These are phyloP conservation scores for Hypselothyrea guttata DNA, from an alignment of 2,888 invertebrate genomes.

Conservation along the genomic window DNA sequence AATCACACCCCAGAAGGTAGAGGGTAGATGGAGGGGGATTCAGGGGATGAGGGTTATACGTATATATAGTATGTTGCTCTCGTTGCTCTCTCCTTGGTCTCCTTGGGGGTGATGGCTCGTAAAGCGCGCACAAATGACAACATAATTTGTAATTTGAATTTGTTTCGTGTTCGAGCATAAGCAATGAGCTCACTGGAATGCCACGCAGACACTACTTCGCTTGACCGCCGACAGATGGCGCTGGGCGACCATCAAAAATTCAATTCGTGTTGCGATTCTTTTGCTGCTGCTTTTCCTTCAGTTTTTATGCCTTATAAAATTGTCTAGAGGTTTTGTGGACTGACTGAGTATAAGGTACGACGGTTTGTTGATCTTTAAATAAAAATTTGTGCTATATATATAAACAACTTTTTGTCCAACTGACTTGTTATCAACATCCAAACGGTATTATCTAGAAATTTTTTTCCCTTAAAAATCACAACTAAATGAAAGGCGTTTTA, in stretches of 20 bases:
- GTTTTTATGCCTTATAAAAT: slow-evolving; percentile 29
- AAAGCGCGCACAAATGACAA: slow-evolving; percentile 70
- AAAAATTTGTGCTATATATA: no score
- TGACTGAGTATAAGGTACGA: no score
- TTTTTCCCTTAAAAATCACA: no score
- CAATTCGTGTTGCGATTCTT: slow-evolving; percentile 40
- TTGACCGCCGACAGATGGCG: slow-evolving; percentile 15
- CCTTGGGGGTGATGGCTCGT: slow-evolving; percentile 41
- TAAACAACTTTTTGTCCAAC: no score
- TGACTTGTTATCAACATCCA: no score
- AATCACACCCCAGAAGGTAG: background rate
- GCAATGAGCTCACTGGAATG: slow-evolving; percentile 56
- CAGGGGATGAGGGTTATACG: background rate
- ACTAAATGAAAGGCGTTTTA: no score
- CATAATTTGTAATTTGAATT: slow-evolving; percentile 79
- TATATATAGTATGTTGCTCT: no score
- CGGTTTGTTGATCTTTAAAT: no score
- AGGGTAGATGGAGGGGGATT: background rate
- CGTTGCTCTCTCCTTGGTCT: background rate
- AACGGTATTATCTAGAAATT: no score
- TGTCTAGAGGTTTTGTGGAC: background rate
- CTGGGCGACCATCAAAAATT: slow-evolving; percentile 40
- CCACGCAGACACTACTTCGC: slow-evolving; percentile 9
- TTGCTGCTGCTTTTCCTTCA: slow-evolving; percentile 14
- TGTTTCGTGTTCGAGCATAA: slow-evolving; percentile 75